phyloP scores from a whole-genome alignment of 2,888 invertebrate genomes.

The Antitype chi region DNA sequence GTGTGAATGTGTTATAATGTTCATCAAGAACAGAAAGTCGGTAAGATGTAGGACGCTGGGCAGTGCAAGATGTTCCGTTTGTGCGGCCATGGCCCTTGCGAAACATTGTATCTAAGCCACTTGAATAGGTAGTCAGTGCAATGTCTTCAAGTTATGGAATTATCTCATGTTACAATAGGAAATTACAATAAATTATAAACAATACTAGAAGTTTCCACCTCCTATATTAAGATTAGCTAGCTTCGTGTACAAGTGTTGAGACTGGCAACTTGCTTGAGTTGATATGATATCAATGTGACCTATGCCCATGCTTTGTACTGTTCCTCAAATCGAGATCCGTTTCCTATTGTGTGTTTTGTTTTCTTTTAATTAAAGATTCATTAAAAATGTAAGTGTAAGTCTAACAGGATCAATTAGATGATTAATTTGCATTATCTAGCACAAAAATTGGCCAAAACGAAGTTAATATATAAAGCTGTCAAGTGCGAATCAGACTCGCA shows the following conservation, averaged over 20 bases:
- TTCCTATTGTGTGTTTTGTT: slow-evolving; percentile 15
- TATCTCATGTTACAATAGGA: slow-evolving; percentile 13
- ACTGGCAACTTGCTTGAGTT: slow-evolving; percentile 1
- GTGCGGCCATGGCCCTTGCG: not conserved
- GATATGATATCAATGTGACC: slow-evolving; percentile 48
- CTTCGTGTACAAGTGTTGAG: slow-evolving; percentile 6
- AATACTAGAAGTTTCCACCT: slow-evolving; percentile 20
- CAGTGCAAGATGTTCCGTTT: not conserved
- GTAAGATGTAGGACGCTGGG: slow-evolving; percentile 2
- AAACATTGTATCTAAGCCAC: not conserved
- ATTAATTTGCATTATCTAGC: not conserved
- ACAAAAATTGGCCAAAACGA: not conserved
- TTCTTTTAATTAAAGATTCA: not conserved
- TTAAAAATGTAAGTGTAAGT: not conserved
- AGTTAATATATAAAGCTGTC: not conserved
- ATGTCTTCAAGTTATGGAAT: not conserved
- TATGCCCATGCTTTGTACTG: slow-evolving; percentile 46
- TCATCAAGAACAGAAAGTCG: not conserved
- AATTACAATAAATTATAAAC: slow-evolving; percentile 28
- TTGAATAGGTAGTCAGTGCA: not conserved
- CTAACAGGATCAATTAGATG: not conserved
- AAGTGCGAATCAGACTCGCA: not conserved
- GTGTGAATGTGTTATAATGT: not conserved
- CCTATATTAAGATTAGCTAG: slow-evolving; percentile 7
- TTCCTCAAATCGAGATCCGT: slow-evolving; percentile 13